Evolutionary conservation across 2,797 vertebrate species (phyloP).

Genomic region (Pagetopsis macropterus): DNA sequence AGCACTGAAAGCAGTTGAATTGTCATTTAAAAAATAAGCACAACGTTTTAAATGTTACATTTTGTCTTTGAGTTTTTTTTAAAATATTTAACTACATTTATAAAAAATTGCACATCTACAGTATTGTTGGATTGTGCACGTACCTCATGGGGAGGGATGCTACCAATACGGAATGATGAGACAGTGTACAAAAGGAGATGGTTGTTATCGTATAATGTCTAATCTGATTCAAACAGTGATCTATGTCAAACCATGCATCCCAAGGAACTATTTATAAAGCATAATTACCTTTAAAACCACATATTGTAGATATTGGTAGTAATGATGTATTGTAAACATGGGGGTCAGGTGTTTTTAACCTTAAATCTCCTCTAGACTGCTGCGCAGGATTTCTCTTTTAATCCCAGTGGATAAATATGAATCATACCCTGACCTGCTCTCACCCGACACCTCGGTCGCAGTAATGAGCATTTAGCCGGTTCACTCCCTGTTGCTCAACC

Average conservation of each 20-base stretch:
- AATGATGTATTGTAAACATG: background rate
- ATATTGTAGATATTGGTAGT: background rate
- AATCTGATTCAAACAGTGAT: background rate
- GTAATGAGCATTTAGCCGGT: constrained; percentile 39
- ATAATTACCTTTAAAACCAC: background rate
- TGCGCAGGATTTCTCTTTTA: background rate
- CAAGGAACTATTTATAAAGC: background rate
- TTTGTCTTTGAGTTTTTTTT: background rate
- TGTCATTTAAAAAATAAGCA: background rate
- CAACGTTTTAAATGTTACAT: background rate
- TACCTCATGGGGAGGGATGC: too few relatives aligned
- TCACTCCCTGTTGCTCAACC: constrained; percentile 46
- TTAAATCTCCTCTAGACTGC: background rate
- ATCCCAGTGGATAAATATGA: background rate
- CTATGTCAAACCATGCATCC: background rate
- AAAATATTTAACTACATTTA: too few relatives aligned
- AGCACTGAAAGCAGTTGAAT: background rate
- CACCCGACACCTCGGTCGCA: constrained; percentile 12
- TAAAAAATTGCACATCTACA: too few relatives aligned
- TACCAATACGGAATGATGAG: too few relatives aligned
- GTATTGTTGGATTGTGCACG: background rate
- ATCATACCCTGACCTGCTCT: constrained; percentile 17
- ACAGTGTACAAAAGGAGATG: background rate
- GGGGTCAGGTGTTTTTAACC: background rate
- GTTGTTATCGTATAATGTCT: background rate